Base-by-base conservation (phyloP, 2,888 invertebrate genomes). In the Pterostichus niger region DNA sequence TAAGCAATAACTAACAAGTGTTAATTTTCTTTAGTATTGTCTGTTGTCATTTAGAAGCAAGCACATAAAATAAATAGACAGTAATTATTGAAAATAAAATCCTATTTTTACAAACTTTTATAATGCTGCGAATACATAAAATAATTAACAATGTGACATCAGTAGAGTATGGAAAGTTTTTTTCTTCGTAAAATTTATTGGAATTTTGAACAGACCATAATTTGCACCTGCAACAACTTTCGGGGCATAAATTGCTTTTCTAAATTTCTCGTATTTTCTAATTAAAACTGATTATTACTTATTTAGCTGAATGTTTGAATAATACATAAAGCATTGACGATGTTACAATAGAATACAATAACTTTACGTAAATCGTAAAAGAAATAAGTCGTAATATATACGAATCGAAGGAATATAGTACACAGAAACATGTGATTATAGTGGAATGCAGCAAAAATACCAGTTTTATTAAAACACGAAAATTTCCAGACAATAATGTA, bases 331-430 rank as follows among this genome's bases (percentile, higher is more conserved):
- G 5, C 9, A 9, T 24, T 40, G 40, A 40, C 40, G 2, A 40
- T 40, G 5, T 40, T 17, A 31, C 24, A 59, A 31, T 59, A 59
- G 59, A 56, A 59, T 59, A 59, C 59, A 59, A 59, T 59, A 59
- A 59, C 9, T 59, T 59, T 31, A 3, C 59, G 59, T 31, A 17
- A 24, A 24, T 2, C 3, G 24, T 24, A 24, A 24, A 24, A 24
- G 24, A 24, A 24, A 24, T 24, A 24, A 24, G 2, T 1, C 24
- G 3, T 3, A 24, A 24, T 3, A 24, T 24, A 24, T 24, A 24
- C 24, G 24, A 24, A 24, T 24, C 5, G 7, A 40, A 7, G 40
- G 40, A 3, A 40, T 40, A 40, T 40, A 24, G 3, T 13, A 49
- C 11, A 1, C 49, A 49, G 0, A 49, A n/a, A n/a, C n/a, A 49